Evolutionary conservation across 2,113 vertebrate species (phyloP).

Genomic region (Seriola dumerili): DNA sequence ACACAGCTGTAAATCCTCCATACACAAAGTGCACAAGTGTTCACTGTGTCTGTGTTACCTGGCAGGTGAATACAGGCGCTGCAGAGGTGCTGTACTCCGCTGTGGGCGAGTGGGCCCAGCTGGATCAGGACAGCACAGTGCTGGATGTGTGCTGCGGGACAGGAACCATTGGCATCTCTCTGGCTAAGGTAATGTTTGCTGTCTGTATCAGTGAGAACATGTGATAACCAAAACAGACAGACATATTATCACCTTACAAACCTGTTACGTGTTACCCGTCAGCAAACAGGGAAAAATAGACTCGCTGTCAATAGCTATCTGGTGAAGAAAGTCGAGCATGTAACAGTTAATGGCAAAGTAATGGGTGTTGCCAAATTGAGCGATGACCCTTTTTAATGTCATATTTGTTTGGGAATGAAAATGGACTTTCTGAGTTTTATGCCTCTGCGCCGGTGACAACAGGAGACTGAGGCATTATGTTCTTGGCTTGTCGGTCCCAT

Average conservation of each 20-base stretch:
- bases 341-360: no score
- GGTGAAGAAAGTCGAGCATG: no score
- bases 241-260: neutral
- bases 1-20: neutral
- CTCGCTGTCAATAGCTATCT: no score
- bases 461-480: no score
- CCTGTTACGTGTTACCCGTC: no score
- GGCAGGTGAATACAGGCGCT: constrained; percentile 92
- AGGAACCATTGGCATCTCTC: constrained; percentile 95
- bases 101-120: constrained; percentile 92
- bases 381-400: neutral
- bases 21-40: neutral
- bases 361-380: neutral
- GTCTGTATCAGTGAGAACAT: neutral
- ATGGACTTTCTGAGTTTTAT: neutral
- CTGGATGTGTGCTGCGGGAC: constrained; percentile 97
- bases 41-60: constrained; percentile 3
- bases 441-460: no score
- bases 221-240: neutral
- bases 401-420: neutral
- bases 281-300: no score
- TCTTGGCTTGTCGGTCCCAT: no score
- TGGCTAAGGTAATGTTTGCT: constrained; percentile 87
- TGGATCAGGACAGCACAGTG: constrained; percentile 88
- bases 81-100: constrained; percentile 93